Percentiles rank a stretch among this genome's conserved stretches.
phyloP scores from a whole-genome alignment of 2,797 vertebrate genomes.

The Melanotaenia nigrans region DNA sequence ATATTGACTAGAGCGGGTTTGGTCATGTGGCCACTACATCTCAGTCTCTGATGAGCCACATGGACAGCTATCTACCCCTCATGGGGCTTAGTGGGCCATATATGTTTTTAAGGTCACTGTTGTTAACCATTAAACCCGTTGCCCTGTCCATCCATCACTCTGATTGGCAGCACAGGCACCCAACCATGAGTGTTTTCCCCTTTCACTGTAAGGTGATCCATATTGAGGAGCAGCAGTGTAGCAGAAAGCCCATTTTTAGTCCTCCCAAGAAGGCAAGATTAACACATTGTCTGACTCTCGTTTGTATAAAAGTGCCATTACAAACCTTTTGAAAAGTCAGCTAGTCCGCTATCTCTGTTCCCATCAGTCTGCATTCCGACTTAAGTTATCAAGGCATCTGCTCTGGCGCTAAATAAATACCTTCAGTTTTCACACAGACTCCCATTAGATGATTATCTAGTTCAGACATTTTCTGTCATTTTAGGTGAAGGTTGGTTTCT shows the following conservation, averaged over 20 bases:
- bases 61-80: conserved; percentile 30
- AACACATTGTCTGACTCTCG: conserved; percentile 13
- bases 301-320: conserved; percentile 21
- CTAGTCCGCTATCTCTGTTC: conserved; percentile 43
- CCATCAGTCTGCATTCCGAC: conserved; percentile 55
- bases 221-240: neutral
- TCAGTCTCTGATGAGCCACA: conserved; percentile 36
- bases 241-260: conserved; percentile 11
- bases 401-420: conserved; percentile 59
- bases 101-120: conserved; percentile 43
- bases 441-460: conserved; percentile 57
- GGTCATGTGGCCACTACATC: conserved; percentile 31
- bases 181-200: neutral
- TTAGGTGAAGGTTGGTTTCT: neutral
- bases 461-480: conserved; percentile 10
- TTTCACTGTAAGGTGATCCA: conserved; percentile 13
- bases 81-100: conserved; percentile 22
- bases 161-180: conserved; percentile 27
- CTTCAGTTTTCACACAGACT: conserved; percentile 32
- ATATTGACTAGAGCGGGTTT: conserved; percentile 58
- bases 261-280: conserved; percentile 13
- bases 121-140: conserved; percentile 54
- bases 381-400: conserved; percentile 56
- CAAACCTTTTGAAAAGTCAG: conserved; percentile 39
- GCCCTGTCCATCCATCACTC: conserved; percentile 35